Conservation (phyloP, 2,113 vertebrate species). For the Hydrolagus affinis region DNA sequence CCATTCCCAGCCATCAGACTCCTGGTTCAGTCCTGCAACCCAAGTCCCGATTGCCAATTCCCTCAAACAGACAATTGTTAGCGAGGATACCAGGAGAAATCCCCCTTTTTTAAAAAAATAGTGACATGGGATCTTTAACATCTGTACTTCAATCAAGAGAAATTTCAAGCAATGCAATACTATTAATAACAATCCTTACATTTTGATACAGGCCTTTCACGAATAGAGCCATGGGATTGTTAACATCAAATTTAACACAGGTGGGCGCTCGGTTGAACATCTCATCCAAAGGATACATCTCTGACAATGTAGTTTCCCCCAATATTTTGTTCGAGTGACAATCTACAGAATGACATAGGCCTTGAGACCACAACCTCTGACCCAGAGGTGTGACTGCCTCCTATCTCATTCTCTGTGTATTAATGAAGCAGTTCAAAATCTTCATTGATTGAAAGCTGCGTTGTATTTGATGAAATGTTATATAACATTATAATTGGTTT, state of each 20-base stretch:
- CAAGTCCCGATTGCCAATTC: too few relatives aligned
- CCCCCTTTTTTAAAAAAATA: too few relatives aligned
- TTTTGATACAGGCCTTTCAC: neutral
- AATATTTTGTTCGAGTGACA: neutral
- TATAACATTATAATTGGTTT: too few relatives aligned
- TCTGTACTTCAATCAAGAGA: too few relatives aligned
- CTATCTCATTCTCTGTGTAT: neutral
- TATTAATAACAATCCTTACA: too few relatives aligned
- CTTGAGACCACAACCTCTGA: neutral
- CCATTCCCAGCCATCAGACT: neutral
- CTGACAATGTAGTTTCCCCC: neutral
- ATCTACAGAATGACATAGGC: neutral
- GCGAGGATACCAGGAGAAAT: too few relatives aligned
- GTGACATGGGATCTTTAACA: too few relatives aligned
- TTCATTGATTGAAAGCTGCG: too few relatives aligned
- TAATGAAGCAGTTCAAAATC: too few relatives aligned
- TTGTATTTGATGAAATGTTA: too few relatives aligned
- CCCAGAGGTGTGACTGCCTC: neutral
- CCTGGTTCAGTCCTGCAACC: neutral
- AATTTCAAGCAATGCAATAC: too few relatives aligned
- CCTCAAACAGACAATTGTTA: too few relatives aligned
- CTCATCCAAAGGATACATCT: neutral
- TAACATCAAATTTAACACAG: neutral
- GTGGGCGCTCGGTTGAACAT: neutral
- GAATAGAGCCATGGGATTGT: neutral